These are phyloP conservation scores for Tychaedon coryphoeus DNA, from an alignment of 2,113 vertebrate genomes.

Conservation along the genomic window DNA sequence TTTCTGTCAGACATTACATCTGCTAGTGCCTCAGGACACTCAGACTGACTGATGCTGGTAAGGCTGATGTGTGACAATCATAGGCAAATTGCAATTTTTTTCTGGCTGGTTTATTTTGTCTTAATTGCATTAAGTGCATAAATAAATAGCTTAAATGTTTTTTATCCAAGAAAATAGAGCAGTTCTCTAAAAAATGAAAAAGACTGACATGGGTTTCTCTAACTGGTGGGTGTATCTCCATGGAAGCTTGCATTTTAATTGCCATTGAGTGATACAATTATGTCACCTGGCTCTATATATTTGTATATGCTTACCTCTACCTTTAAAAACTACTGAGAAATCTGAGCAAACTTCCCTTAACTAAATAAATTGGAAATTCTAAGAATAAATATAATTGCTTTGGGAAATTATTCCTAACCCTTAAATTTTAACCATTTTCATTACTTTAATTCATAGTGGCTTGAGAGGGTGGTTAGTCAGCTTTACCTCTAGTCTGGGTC, in stretches of 20 bases:
- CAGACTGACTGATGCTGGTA: conserved; percentile 3
- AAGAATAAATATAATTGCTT: not conserved
- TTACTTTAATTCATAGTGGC: not conserved
- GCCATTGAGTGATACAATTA: not conserved
- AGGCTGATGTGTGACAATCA: conserved; percentile 48
- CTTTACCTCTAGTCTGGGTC: not conserved
- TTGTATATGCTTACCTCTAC: not conserved
- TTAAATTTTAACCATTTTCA: not conserved
- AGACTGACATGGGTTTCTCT: not conserved
- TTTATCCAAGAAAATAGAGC: conserved; percentile 29
- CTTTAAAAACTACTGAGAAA: not conserved
- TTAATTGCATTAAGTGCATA: conserved; percentile 61
- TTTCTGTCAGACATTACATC: conserved; percentile 53
- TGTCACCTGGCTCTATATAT: not conserved
- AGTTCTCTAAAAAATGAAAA: conserved; percentile 5
- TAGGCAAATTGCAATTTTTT: conserved; percentile 50
- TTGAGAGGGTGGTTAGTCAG: not conserved
- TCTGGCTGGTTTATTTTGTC: conserved; percentile 57
- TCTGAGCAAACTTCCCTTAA: not conserved
- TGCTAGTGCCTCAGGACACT: conserved; percentile 24
- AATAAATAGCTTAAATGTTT: conserved; percentile 55
- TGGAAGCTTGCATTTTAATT: conserved; percentile 7
- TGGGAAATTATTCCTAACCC: not conserved
- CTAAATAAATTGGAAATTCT: not conserved
- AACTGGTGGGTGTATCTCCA: not conserved